Percentiles rank a stretch among this genome's conserved stretches.
phyloP scores from a whole-genome alignment of 2,888 invertebrate species.

The Malacosoma neustria region DNA sequence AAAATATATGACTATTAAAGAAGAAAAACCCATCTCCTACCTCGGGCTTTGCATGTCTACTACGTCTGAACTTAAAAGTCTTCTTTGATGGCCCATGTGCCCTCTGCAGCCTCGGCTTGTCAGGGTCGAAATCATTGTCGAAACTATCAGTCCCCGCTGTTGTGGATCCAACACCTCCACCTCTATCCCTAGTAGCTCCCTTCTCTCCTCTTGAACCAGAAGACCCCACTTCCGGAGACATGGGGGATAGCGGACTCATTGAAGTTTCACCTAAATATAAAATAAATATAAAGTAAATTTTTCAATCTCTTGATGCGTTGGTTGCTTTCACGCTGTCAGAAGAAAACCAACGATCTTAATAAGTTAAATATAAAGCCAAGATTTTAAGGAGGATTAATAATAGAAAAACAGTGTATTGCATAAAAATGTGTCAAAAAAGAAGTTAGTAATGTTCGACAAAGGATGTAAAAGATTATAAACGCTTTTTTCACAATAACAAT shows the following conservation, averaged over 20 bases:
- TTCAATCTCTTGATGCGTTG: too few species aligned
- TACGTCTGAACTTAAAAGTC: constrained; percentile 91
- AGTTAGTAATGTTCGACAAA: too few species aligned
- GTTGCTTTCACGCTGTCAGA: too few species aligned
- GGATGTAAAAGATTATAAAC: too few species aligned
- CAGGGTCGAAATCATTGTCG: constrained; percentile 34
- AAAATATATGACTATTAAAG: too few species aligned
- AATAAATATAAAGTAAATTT: constrained; percentile 1
- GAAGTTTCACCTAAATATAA: constrained; percentile 80
- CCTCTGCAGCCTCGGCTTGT: constrained; percentile 86
- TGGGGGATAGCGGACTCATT: constrained; percentile 83
- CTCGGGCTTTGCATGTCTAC: constrained; percentile 81
- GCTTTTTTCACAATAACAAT: too few species aligned
- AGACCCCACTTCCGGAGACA: constrained; percentile 73
- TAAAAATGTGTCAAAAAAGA: too few species aligned
- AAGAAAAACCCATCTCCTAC: too few species aligned
- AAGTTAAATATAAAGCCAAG: too few species aligned
- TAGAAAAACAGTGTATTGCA: too few species aligned
- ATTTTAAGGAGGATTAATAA: too few species aligned
- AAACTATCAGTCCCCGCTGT: constrained; percentile 7
- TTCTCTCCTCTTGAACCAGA: constrained; percentile 28
- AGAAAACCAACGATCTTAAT: too few species aligned
- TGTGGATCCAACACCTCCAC: constrained; percentile 8
- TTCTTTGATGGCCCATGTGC: constrained; percentile 96
- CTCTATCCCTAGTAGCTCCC: constrained; percentile 42